These are phyloP conservation scores for Portevinia maculata DNA, from an alignment of 2,888 invertebrate genomes.

Conservation along the genomic window DNA sequence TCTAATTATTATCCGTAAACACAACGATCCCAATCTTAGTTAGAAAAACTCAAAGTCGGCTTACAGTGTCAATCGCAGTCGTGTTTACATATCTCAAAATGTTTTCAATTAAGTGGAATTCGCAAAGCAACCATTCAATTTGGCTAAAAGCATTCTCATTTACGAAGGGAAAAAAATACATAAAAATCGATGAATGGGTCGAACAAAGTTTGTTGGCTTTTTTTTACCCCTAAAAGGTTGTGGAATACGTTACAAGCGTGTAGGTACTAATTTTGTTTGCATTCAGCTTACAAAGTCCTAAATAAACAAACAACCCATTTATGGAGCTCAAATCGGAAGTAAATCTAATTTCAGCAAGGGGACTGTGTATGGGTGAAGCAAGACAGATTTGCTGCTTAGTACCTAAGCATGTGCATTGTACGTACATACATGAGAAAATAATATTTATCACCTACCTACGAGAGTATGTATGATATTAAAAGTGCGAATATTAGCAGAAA, in stretches of 20 bases:
- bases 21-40: slow-evolving; percentile 4
- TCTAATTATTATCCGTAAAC: slow-evolving; percentile 51
- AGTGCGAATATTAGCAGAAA: too few species aligned
- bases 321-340: slow-evolving; percentile 59
- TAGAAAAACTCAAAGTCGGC: slow-evolving; percentile 57
- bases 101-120: slow-evolving; percentile 50
- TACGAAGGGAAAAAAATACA: neutral
- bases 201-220: slow-evolving; percentile 4
- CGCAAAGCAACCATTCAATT: slow-evolving; percentile 42
- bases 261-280: slow-evolving; percentile 44
- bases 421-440: neutral
- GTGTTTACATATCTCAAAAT: slow-evolving; percentile 45
- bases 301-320: slow-evolving; percentile 52
- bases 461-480: too few species aligned
- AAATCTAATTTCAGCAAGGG: slow-evolving; percentile 43
- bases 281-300: slow-evolving; percentile 56
- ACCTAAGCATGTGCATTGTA: neutral
- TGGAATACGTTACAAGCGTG: slow-evolving; percentile 9
- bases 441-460: too few species aligned
- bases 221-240: slow-evolving; percentile 24
- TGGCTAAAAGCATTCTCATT: slow-evolving; percentile 19
- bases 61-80: slow-evolving; percentile 43
- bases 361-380: neutral
- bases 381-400: slow-evolving; percentile 39
- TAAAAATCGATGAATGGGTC: slow-evolving; percentile 3